Evolutionary conservation across 2,888 invertebrate genomes (phyloP).

Genomic region (Polietes domitor): DNA sequence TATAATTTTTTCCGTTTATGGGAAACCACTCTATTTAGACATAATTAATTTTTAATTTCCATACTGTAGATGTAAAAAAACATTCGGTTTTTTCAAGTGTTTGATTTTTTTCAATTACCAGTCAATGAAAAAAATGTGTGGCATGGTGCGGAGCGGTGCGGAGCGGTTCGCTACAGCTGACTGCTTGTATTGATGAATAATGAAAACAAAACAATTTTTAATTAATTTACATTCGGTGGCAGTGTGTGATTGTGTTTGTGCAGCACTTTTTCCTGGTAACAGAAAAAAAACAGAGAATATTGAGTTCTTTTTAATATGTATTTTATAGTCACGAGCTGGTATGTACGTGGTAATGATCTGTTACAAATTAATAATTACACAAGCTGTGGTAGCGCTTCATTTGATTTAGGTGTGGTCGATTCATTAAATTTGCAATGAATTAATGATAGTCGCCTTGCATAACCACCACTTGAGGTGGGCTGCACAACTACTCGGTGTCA

Average conservation of each 20-base stretch:
- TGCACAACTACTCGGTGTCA: neutral
- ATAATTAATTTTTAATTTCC: constrained; percentile 27
- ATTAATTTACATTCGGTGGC: constrained; percentile 13
- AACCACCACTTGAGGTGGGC: neutral
- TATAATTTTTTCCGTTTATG: neutral
- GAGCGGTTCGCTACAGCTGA: no score
- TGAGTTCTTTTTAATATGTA: constrained; percentile 14
- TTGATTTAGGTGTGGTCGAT: neutral
- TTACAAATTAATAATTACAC: constrained; percentile 13
- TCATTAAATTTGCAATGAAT: neutral
- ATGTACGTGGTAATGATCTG: constrained; percentile 19
- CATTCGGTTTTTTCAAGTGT: neutral
- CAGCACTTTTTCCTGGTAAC: neutral
- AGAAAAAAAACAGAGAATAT: neutral
- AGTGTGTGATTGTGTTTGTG: neutral
- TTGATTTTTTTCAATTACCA: neutral
- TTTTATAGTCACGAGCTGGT: constrained; percentile 1
- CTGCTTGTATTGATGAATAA: neutral
- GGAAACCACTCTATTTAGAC: constrained; percentile 8
- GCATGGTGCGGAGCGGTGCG: no score
- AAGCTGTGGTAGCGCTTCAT: neutral
- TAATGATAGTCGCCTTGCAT: neutral
- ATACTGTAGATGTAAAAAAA: neutral
- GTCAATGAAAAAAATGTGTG: neutral
- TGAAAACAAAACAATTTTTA: constrained; percentile 24